Conservation (phyloP, 2,888 invertebrate genomes). For the Xestoiulus laeticollis region DNA sequence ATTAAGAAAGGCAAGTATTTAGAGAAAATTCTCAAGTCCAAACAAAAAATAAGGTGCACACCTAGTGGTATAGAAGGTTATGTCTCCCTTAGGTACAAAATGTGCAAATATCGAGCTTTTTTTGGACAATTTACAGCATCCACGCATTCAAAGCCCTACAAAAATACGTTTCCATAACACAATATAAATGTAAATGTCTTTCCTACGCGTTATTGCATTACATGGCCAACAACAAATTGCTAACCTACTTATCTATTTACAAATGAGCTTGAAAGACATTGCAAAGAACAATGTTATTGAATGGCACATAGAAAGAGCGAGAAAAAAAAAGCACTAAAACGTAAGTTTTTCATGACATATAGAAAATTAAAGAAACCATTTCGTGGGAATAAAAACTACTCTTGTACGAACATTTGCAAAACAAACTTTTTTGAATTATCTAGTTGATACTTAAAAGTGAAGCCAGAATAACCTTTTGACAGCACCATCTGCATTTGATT, state of each 20-base stretch:
- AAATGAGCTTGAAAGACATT: slow-evolving; percentile 30
- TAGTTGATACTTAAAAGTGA: neutral
- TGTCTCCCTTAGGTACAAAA: neutral
- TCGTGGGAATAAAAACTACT: neutral
- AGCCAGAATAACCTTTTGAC: slow-evolving; percentile 30
- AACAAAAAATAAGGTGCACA: too few relatives aligned
- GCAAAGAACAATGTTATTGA: neutral
- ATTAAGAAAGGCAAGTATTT: neutral
- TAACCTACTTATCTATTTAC: slow-evolving; percentile 43
- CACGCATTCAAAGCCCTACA: neutral
- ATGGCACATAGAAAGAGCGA: neutral
- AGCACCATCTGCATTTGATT: neutral
- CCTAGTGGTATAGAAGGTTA: neutral
- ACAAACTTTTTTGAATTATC: neutral
- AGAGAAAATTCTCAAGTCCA: too few relatives aligned
- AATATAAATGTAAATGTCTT: slow-evolving; percentile 35
- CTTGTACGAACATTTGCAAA: neutral
- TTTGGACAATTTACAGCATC: slow-evolving; percentile 17
- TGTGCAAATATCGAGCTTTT: neutral
- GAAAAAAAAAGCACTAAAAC: slow-evolving; percentile 20
- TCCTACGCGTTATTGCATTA: slow-evolving; percentile 12
- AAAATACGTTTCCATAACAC: slow-evolving; percentile 38
- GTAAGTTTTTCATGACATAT: neutral
- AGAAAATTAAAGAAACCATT: slow-evolving; percentile 27
- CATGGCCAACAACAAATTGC: slow-evolving; percentile 31